Conservation (phyloP, 2,113 vertebrate genomes). For the Morphnarchus princeps region DNA sequence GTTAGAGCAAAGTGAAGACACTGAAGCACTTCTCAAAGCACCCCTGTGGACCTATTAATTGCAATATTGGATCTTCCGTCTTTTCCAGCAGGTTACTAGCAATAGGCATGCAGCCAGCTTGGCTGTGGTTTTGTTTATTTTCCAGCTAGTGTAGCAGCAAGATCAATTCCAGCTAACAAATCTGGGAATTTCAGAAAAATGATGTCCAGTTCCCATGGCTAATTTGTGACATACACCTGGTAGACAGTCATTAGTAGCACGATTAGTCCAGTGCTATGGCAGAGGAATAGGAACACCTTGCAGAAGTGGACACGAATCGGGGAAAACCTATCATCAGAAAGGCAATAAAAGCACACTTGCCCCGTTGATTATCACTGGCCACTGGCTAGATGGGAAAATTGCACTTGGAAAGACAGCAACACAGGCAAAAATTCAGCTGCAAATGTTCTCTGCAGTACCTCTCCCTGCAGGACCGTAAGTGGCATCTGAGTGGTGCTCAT, state of each 20-base stretch:
- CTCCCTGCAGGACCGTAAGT: background rate
- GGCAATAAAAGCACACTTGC: background rate
- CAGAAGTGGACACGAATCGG: fast-evolving
- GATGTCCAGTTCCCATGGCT: background rate
- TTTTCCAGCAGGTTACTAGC: conserved; percentile 33
- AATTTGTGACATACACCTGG: background rate
- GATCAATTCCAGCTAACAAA: background rate
- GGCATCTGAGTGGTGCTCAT: background rate
- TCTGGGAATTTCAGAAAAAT: background rate
- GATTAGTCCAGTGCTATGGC: background rate
- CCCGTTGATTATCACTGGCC: background rate
- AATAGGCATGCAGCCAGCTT: background rate
- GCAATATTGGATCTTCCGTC: background rate
- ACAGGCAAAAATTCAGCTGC: background rate
- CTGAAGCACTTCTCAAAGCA: background rate
- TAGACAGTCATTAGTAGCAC: background rate
- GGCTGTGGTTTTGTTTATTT: conserved; percentile 41
- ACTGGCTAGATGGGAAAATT: background rate
- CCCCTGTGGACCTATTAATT: background rate
- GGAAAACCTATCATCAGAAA: background rate
- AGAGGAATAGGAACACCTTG: fast-evolving
- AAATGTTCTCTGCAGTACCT: background rate
- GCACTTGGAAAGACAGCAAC: background rate
- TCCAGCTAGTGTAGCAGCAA: conserved; percentile 38
- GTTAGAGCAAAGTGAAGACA: background rate